These are phyloP conservation scores for Sclerurus mexicanus DNA, from an alignment of 2,113 vertebrate species.

Conservation along the genomic window DNA sequence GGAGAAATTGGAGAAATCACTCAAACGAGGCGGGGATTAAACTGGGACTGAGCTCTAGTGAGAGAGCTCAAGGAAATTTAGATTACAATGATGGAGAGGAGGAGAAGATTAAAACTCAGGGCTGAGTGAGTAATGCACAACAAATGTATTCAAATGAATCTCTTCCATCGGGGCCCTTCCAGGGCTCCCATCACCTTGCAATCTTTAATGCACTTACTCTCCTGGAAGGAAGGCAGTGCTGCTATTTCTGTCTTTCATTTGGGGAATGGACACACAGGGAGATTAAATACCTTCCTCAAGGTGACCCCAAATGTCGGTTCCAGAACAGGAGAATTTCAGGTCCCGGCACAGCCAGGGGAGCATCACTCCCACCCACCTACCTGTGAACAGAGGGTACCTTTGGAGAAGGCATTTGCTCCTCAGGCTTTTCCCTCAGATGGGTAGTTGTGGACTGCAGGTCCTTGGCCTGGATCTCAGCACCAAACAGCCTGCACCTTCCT, in stretches of 20 bases:
- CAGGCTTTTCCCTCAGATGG: not conserved
- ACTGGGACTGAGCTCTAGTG: not conserved
- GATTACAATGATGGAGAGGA: conserved; percentile 21
- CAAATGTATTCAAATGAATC: conserved; percentile 26
- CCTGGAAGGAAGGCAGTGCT: not conserved
- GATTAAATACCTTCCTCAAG: conserved; percentile 1
- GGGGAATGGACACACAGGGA: not conserved
- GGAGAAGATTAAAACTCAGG: conserved; percentile 55
- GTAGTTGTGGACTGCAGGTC: not conserved
- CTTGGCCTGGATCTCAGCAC: not conserved
- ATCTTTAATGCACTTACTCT: conserved; percentile 5
- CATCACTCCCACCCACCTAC: accelerated
- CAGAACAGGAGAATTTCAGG: not conserved
- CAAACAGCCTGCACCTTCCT: not conserved
- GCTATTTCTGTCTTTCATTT: not conserved
- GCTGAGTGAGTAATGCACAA: conserved; percentile 33
- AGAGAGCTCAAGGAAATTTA: conserved; percentile 30
- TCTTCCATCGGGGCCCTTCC: not conserved
- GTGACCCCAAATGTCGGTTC: not conserved
- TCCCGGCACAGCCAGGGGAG: not conserved
- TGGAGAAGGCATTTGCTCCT: not conserved
- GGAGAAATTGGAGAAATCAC: conserved; percentile 32
- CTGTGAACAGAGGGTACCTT: not conserved
- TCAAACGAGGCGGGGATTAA: conserved; percentile 16
- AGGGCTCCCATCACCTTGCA: not conserved